These are phyloP conservation scores for Conistra vaccinii DNA, from an alignment of 2,888 invertebrate species.

Conservation along the genomic window DNA sequence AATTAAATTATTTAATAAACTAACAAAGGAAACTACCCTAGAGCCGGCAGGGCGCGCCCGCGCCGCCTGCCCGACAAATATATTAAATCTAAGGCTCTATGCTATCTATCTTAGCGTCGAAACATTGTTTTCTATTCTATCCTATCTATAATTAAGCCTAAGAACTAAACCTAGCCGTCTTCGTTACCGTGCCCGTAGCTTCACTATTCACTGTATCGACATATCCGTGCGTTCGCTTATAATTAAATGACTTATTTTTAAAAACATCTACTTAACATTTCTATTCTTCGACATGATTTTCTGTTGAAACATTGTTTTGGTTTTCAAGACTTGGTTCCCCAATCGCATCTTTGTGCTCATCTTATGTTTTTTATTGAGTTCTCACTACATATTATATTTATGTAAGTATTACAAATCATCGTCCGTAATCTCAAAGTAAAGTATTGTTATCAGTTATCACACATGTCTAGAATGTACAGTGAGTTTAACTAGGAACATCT, in stretches of 20 bases:
- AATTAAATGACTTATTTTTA: slow-evolving; percentile 86
- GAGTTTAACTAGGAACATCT: slow-evolving; percentile 86
- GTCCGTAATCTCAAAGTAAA: slow-evolving; percentile 78
- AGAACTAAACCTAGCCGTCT: slow-evolving; percentile 83
- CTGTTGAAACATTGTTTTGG: slow-evolving; percentile 85
- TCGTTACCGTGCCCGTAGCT: slow-evolving; percentile 82
- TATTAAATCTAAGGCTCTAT: slow-evolving; percentile 87
- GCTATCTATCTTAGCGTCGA: slow-evolving; percentile 89
- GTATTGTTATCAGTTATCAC: slow-evolving; percentile 74
- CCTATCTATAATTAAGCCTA: slow-evolving; percentile 90
- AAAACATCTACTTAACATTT: slow-evolving; percentile 89
- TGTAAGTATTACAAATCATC: slow-evolving; percentile 64
- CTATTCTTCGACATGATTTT: slow-evolving; percentile 86
- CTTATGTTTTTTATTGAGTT: slow-evolving; percentile 66
- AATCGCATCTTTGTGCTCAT: slow-evolving; percentile 84
- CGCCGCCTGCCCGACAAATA: slow-evolving; percentile 77
- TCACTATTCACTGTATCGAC: slow-evolving; percentile 82
- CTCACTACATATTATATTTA: slow-evolving; percentile 65
- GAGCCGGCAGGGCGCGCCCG: slow-evolving; percentile 79
- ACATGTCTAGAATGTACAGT: slow-evolving; percentile 83
- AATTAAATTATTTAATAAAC: slow-evolving; percentile 91
- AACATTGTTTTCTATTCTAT: slow-evolving; percentile 89
- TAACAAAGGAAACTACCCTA: slow-evolving; percentile 90
- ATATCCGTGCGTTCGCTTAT: slow-evolving; percentile 85
- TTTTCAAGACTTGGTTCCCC: slow-evolving; percentile 84